A percentile compares a stretch with the other conserved stretches of the same genome.
These are phyloP conservation scores for Matsumyia berberina DNA, from an alignment of 2,888 invertebrate species.

Conservation along the genomic window DNA sequence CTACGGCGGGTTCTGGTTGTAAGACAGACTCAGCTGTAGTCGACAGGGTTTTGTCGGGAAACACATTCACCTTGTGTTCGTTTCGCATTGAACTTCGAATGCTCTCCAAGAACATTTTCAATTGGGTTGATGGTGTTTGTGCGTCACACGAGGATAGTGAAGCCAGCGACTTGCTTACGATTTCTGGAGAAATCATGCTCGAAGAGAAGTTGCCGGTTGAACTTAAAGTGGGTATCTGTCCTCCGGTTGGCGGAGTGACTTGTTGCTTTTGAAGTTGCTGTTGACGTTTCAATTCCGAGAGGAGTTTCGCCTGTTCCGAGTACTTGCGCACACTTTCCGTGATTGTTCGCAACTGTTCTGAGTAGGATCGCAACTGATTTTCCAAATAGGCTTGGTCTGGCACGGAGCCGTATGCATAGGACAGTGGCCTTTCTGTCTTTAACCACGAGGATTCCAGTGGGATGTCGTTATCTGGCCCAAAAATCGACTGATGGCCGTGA, in stretches of 20 bases:
- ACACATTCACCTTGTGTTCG: conserved; percentile 81
- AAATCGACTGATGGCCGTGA: conserved; percentile 80
- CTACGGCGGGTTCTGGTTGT: conserved; percentile 71
- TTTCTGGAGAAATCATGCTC: conserved; percentile 82
- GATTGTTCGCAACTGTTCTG: conserved; percentile 83
- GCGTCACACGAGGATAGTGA: conserved; percentile 81
- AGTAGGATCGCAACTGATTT: conserved; percentile 83
- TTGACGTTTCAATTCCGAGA: conserved; percentile 83
- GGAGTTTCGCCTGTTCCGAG: conserved; percentile 83
- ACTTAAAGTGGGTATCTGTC: conserved; percentile 77
- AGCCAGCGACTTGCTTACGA: conserved; percentile 82
- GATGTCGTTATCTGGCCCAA: conserved; percentile 47
- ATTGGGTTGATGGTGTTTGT: conserved; percentile 83
- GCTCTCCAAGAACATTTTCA: conserved; percentile 83
- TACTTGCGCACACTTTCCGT: conserved; percentile 84
- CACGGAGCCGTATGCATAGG: conserved; percentile 82
- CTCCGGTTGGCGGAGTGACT: conserved; percentile 76
- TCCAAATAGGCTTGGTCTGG: conserved; percentile 84
- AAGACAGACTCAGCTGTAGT: conserved; percentile 77
- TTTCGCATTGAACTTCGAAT: conserved; percentile 83
- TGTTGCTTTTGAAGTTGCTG: conserved; percentile 81
- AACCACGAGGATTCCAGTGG: conserved; percentile 70
- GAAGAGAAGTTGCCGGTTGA: conserved; percentile 80
- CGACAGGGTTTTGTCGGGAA: conserved; percentile 82
- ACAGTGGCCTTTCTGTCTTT: conserved; percentile 81